A percentile compares a stretch with the other conserved stretches of the same genome.
Evolutionary conservation across 2,888 invertebrate species (phyloP).

Genomic region (Cataglyphis altisquamis): DNA sequence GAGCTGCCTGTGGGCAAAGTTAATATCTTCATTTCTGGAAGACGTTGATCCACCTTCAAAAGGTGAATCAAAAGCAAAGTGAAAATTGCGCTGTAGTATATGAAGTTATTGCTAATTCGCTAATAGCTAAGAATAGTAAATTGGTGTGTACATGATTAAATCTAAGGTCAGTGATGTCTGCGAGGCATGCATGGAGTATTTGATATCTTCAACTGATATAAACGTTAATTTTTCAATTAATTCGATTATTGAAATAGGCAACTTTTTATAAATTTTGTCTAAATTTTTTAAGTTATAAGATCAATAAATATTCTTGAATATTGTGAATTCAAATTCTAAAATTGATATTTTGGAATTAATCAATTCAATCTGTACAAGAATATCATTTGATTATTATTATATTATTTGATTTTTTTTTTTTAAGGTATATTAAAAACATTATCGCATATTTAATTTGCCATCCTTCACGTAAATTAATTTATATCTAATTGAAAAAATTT

Average conservation of each 20-base stretch:
- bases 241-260: neutral
- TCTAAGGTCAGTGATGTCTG: conserved; percentile 44
- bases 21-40: conserved; percentile 84
- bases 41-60: conserved; percentile 71
- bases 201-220: neutral
- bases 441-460: neutral
- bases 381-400: neutral
- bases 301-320: neutral
- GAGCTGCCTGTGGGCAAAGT: conserved; percentile 76
- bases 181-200: neutral
- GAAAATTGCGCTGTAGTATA: conserved; percentile 39
- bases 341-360: neutral
- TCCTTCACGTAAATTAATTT: neutral
- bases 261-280: neutral
- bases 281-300: neutral
- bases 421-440: neutral
- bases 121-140: conserved; percentile 31
- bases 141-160: conserved; percentile 45
- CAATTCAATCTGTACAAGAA: neutral
- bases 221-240: conserved; percentile 2
- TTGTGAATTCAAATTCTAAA: neutral
- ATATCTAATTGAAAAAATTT: neutral
- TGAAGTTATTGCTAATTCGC: conserved; percentile 32
- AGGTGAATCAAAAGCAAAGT: conserved; percentile 33
- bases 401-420: neutral